Percentiles rank a stretch among this genome's conserved stretches.
phyloP scores from a whole-genome alignment of 2,797 vertebrate species.

The Triplophysa yarkandensis region DNA sequence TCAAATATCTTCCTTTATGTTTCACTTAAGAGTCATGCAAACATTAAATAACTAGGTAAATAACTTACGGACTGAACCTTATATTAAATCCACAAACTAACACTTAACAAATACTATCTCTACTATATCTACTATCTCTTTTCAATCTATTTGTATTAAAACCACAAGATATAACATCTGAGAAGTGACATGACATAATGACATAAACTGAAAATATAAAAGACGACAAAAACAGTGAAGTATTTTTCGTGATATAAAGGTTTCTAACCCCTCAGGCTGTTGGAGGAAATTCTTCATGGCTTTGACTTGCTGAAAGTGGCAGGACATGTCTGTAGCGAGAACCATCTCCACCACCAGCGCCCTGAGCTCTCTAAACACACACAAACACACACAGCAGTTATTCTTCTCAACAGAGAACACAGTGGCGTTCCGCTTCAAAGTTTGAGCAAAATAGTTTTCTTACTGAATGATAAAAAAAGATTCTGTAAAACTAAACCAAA shows the following conservation, averaged over 20 bases:
- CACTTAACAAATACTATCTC: too few relatives aligned
- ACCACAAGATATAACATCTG: too few relatives aligned
- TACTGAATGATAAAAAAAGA: not conserved
- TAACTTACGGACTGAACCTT: too few relatives aligned
- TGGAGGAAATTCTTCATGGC: constrained; percentile 95
- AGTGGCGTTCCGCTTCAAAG: not conserved
- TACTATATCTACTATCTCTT: too few relatives aligned
- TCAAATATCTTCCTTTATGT: too few relatives aligned
- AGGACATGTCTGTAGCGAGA: constrained; percentile 97
- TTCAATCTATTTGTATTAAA: too few relatives aligned
- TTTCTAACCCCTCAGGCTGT: constrained; percentile 93
- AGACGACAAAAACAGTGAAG: not conserved
- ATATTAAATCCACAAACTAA: too few relatives aligned
- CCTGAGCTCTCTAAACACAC: constrained; percentile 85
- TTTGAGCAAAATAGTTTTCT: not conserved
- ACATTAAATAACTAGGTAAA: too few relatives aligned
- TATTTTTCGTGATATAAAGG: not conserved
- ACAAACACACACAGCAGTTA: not conserved
- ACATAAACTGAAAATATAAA: not conserved
- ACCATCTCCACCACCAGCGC: constrained; percentile 97
- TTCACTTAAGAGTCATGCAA: too few relatives aligned
- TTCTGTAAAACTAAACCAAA: not conserved
- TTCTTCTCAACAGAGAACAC: not conserved
- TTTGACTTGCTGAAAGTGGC: constrained; percentile 98
- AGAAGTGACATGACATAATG: too few relatives aligned